Evolutionary conservation across 1,140 invertebrate genomes (phyloP).

Genomic region (Rhopalosiphum maidis): DNA sequence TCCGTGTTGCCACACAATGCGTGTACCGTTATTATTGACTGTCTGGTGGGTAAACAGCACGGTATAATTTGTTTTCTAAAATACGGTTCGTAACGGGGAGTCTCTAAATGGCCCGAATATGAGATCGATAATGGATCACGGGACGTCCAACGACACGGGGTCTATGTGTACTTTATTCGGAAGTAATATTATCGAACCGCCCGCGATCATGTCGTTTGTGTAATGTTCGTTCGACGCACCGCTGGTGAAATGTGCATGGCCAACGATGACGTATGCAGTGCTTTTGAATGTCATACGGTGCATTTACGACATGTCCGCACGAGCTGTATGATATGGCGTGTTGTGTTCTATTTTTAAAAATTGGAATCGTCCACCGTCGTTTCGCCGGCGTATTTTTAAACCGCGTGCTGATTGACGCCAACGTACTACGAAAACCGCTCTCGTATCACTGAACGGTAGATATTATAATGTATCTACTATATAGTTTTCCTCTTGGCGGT

Average conservation of each 20-base stretch:
- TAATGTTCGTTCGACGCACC: background rate
- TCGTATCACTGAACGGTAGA: background rate
- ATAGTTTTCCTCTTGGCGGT: background rate
- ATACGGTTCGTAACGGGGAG: background rate
- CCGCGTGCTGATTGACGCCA: background rate
- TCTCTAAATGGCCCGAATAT: background rate
- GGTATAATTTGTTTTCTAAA: background rate
- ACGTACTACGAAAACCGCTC: slow-evolving; percentile 8
- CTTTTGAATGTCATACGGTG: slow-evolving; percentile 36
- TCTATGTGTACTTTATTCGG: background rate
- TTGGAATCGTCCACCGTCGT: background rate
- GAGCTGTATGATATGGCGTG: background rate
- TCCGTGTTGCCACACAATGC: background rate
- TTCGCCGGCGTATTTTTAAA: slow-evolving; percentile 38
- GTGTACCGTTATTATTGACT: background rate
- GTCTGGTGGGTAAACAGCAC: background rate
- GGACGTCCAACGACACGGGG: background rate
- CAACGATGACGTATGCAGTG: slow-evolving; percentile 24
- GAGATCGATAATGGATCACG: background rate
- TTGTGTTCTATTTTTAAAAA: slow-evolving; percentile 36
- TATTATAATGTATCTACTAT: background rate
- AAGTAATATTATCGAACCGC: background rate
- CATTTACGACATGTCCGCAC: background rate
- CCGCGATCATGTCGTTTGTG: too few relatives aligned
- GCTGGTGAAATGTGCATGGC: background rate